Conservation (phyloP, 2,113 vertebrate genomes). For the Neotragus moschatus region DNA sequence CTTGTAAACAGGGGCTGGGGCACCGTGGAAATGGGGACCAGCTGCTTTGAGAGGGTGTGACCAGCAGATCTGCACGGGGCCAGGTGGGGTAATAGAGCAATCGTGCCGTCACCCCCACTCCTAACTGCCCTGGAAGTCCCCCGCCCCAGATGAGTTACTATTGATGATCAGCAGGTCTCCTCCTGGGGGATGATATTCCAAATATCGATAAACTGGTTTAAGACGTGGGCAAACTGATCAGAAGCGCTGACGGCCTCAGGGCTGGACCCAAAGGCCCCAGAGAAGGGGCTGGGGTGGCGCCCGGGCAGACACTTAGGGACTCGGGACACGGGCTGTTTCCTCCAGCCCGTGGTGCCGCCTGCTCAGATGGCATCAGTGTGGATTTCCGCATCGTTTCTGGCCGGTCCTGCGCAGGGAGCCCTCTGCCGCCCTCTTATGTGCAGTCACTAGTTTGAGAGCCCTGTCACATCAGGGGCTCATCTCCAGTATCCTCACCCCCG, state of each 20-base stretch:
- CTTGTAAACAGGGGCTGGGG: slow-evolving; percentile 28
- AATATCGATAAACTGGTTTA: not conserved
- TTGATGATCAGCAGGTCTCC: not conserved
- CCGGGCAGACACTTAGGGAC: not conserved
- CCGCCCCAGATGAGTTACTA: not conserved
- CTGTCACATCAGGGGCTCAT: not conserved
- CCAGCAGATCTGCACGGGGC: not conserved
- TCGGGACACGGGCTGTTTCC: not conserved
- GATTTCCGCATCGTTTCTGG: not conserved
- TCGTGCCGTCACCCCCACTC: fast-evolving
- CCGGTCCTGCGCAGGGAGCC: not conserved
- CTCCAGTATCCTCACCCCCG: not conserved
- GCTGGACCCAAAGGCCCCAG: not conserved
- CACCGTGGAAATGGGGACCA: slow-evolving; percentile 48
- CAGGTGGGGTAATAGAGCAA: not conserved
- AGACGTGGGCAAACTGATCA: not conserved
- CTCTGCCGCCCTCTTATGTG: not conserved
- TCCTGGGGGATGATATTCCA: not conserved
- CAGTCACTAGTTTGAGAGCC: not conserved
- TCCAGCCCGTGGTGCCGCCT: not conserved
- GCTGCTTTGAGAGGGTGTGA: slow-evolving; percentile 43
- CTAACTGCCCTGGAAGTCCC: not conserved
- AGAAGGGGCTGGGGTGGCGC: not conserved
- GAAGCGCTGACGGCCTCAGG: not conserved
- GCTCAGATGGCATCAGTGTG: not conserved